Evolutionary conservation across 2,113 vertebrate genomes (phyloP).

Genomic region (Hydropotes inermis): DNA sequence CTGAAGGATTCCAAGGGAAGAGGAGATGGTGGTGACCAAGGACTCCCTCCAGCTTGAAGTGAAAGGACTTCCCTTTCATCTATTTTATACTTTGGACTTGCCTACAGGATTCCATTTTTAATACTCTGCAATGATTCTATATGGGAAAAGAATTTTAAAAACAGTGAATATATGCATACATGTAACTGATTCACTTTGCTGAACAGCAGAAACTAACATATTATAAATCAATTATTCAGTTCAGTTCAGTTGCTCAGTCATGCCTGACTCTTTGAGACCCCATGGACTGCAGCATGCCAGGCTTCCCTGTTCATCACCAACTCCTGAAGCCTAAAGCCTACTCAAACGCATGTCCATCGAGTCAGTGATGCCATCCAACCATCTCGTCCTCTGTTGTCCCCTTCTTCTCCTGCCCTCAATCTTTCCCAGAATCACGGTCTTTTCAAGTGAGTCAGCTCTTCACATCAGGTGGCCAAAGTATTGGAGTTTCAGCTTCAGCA

Average conservation of each 20-base stretch:
- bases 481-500: background rate
- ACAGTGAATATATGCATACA: background rate
- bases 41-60: background rate
- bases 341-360: background rate
- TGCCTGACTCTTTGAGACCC: background rate
- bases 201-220: background rate
- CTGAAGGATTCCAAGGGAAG: background rate
- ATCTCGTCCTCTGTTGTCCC: background rate
- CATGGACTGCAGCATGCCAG: background rate
- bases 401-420: background rate
- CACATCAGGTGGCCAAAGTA: background rate
- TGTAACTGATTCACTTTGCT: background rate
- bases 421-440: background rate
- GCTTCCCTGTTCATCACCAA: background rate
- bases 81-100: background rate
- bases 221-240: background rate
- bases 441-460: background rate
- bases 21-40: background rate
- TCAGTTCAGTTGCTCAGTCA: background rate
- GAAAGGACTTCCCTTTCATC: background rate
- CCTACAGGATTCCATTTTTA: background rate
- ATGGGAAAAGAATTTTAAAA: background rate
- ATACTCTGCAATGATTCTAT: background rate
- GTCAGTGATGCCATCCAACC: accelerated
- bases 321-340: background rate